phyloP scores from a whole-genome alignment of 2,113 vertebrate genomes.

The Solenodon paradoxus region DNA sequence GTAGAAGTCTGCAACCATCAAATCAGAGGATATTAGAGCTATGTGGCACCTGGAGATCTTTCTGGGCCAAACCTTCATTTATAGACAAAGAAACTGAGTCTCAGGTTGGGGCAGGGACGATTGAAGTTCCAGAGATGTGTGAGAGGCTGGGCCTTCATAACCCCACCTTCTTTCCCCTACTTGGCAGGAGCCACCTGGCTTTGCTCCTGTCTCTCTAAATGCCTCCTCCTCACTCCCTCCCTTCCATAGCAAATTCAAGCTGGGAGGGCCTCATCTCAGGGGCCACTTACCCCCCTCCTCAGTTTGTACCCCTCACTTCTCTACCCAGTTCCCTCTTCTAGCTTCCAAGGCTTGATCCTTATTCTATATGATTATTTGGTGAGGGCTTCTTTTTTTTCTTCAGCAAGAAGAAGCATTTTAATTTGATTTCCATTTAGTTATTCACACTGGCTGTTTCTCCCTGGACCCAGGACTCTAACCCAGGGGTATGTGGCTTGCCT shows the following conservation, averaged over 20 bases:
- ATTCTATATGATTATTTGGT: neutral
- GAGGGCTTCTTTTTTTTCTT: too few relatives aligned
- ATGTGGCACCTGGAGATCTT: constrained; percentile 38
- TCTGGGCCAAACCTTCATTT: constrained; percentile 41
- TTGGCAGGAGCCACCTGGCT: neutral
- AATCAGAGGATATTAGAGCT: constrained; percentile 39
- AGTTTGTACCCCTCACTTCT: neutral
- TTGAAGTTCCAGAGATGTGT: neutral
- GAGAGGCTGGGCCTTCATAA: neutral
- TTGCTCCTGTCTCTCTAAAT: neutral
- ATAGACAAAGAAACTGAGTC: constrained; percentile 19
- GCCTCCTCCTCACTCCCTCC: rapidly evolving
- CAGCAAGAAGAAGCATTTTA: too few relatives aligned
- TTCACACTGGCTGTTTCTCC: too few relatives aligned
- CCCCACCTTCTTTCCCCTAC: neutral
- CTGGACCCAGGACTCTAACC: too few relatives aligned
- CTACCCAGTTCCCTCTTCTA: neutral
- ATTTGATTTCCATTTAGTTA: too few relatives aligned
- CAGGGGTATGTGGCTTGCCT: too few relatives aligned
- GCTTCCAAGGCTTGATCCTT: neutral
- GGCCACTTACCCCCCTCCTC: neutral
- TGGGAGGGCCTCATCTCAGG: neutral
- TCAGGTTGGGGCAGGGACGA: neutral
- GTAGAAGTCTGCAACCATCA: constrained; percentile 42
- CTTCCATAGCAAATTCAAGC: neutral